A percentile compares a stretch with the other conserved stretches of the same genome.
Conservation (phyloP, 2,888 invertebrate genomes). For the Chironomus riparius region DNA sequence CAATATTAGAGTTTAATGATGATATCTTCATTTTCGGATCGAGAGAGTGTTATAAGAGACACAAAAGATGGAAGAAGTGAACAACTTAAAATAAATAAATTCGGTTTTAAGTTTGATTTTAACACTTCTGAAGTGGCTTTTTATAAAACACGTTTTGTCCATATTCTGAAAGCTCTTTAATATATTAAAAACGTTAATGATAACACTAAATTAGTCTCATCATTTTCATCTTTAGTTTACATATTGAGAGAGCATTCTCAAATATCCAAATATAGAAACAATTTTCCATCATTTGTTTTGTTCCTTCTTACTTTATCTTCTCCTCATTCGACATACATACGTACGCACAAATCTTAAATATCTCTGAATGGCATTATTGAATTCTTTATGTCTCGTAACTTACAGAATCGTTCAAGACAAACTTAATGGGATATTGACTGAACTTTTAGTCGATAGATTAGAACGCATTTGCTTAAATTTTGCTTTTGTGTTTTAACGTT, state of each 20-base stretch:
- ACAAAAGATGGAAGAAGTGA: background rate
- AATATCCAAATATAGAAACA: background rate
- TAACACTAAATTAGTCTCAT: background rate
- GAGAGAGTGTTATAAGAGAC: background rate
- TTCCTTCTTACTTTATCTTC: background rate
- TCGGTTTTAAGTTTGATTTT: background rate
- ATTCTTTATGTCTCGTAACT: too few species aligned
- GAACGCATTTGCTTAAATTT: too few species aligned
- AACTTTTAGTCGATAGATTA: too few species aligned
- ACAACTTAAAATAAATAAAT: background rate
- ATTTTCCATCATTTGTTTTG: background rate
- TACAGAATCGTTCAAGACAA: too few species aligned
- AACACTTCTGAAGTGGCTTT: slow-evolving; percentile 27
- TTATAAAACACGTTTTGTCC: slow-evolving; percentile 5
- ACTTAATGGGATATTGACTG: too few species aligned
- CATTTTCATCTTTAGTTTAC: background rate
- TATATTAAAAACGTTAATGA: background rate
- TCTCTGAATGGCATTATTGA: too few species aligned
- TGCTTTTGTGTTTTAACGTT: too few species aligned
- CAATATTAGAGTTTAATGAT: background rate
- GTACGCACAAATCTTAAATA: too few species aligned
- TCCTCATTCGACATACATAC: too few species aligned
- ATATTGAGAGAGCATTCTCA: background rate
- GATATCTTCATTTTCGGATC: background rate
- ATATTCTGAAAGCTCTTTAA: background rate